Base-by-base conservation (phyloP, 2,113 vertebrate species). In the Eidolon helvum region DNA sequence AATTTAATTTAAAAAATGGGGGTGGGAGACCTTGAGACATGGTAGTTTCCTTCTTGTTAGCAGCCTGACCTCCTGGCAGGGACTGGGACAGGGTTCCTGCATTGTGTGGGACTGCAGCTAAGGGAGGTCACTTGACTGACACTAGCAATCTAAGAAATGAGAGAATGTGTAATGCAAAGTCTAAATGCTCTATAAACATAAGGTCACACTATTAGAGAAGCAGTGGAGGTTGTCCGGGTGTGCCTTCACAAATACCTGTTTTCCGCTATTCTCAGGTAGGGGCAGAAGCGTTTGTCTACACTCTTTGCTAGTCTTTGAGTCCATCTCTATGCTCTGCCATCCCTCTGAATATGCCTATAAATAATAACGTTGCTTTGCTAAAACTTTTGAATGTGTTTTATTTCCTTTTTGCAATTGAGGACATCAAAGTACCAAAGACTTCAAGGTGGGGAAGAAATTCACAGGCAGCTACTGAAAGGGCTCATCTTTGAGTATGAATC, bases 91-190 rank as follows among this genome's bases (percentile, higher is more conserved):
- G 19, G 43, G 18, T n/a, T 66, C 63, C 63, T 57, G 28, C 9
- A 5, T 5, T 0, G 0, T 4, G 24, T 43, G 33, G 48, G 40
- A 9, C 0, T 66, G 72, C 43, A 4, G 7, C 77, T 35, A 7
- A 38, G 43, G 35, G 35, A 35, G 10, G 71, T 40, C 50, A 77
- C 69, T 45, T 48, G 71, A 21, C 28, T 50, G 45, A 61, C 22
- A 48, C 30, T 59, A 71, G 38, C 28, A 66, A n/a, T 61, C 30
- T 65, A 77, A 89, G 24, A 89, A 82, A 65, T 30, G 68, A 66
- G 91, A 69, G 12, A 45, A 43, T 22, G 11, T 33, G 3, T 50
- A 72, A 61, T 26, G 59, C 24, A 18, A 72, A 43, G 33, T 45
- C 7, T 22, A 12, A 30, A 7, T 6, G 61, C 19, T 84, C 30